Base-by-base conservation (phyloP, 2,888 invertebrate species). In the Macrophya alboannulata region DNA sequence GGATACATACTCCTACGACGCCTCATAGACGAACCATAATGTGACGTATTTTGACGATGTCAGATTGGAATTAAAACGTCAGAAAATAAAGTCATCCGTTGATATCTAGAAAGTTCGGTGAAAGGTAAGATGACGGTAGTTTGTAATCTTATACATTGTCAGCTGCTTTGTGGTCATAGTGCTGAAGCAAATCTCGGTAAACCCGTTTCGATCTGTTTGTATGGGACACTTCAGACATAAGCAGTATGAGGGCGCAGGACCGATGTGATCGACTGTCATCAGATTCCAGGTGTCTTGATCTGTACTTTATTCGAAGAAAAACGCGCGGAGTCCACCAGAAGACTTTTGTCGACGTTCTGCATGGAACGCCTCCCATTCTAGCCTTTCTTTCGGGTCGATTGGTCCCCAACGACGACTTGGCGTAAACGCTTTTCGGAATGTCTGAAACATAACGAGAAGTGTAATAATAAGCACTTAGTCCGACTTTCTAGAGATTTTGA, bases 341-440 rank as follows among this genome's bases (percentile, higher is more conserved):
- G 37, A 43, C 37, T 21, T 72, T 71, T 62, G 31, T 45, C 21
- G 4, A 40, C n/a, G 71, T 84, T 45, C 65, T 72, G 86, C 83
- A 3, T 89, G 84, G 85, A 91, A 93, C 45, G 90, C 89, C 76
- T 89, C 87, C 93, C 93, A 93, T 83, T 93, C 90, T 25, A 85
- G 85, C 8, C 90, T 89, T 40, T 86, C 87, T 82, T 92, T 90
- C 1, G 86, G 86, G 31, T 91, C 89, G 15, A 87, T 89, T 0
- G 93, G 93, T 55, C 93, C 93, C 93, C 93, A 93, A 43, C 48
- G 72, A 65, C 88, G 88, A 4, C 87, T 86, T 0, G 93, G 92
- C 4, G 76, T 84, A 82, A 93, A 93, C 1, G 92, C 89, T 21
- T 82, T 85, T 84, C 88, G 90, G 6, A 93, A 51, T 48, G 90